phyloP scores from a whole-genome alignment of 2,113 vertebrate genomes.

The Oenanthe melanoleuca region DNA sequence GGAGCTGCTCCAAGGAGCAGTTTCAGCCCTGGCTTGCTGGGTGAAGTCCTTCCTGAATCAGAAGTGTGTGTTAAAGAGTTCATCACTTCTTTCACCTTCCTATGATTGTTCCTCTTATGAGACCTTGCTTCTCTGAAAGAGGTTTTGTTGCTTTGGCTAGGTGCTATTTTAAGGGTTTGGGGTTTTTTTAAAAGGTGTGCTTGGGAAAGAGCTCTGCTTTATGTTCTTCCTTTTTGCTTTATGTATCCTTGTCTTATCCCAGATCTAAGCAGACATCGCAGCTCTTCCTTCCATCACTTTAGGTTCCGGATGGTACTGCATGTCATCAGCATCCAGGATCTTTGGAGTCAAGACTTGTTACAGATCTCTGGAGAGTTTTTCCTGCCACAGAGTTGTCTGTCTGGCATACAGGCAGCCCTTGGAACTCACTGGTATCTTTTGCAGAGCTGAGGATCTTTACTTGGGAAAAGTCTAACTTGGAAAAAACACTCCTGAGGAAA shows the following conservation, averaged over 20 bases:
- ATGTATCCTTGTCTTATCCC: background rate
- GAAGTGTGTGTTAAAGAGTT: slow-evolving; percentile 18
- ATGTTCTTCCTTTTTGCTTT: background rate
- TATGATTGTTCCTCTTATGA: background rate
- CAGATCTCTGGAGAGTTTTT: background rate
- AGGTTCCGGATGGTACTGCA: background rate
- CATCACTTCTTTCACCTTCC: background rate
- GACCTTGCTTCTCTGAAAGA: background rate
- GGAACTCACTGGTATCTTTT: background rate
- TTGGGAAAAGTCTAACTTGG: background rate
- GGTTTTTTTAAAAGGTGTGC: background rate
- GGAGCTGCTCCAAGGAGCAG: background rate
- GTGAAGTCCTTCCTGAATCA: background rate
- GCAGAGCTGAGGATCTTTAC: background rate
- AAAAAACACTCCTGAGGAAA: background rate
- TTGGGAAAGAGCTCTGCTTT: background rate
- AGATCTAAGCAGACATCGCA: background rate
- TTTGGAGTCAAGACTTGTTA: background rate
- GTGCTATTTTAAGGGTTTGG: background rate
- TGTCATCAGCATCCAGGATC: background rate
- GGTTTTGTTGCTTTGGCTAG: background rate
- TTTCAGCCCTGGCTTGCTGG: background rate
- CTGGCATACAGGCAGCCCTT: background rate
- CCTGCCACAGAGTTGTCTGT: background rate
- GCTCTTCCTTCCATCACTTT: background rate